Conservation (phyloP, 2,888 invertebrate genomes). For the Hypselothyrea guttata region DNA sequence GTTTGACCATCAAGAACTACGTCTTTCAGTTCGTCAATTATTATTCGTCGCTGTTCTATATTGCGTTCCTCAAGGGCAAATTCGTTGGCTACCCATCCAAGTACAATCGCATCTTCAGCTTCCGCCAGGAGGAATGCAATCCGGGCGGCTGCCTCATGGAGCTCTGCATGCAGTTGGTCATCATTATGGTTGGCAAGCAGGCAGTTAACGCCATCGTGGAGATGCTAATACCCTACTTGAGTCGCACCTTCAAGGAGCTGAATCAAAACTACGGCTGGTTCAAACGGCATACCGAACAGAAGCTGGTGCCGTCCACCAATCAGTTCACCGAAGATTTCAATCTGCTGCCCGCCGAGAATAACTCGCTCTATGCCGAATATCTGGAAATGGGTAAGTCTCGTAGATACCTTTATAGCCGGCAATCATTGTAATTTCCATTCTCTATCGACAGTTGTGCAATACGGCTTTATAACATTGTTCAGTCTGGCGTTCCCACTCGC, state of each 20-base stretch:
- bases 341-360: slow-evolving; percentile 85
- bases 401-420: too few relatives aligned
- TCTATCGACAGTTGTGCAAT: slow-evolving; percentile 90
- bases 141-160: slow-evolving; percentile 94
- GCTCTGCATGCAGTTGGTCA: slow-evolving; percentile 91
- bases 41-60: slow-evolving; percentile 94
- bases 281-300: slow-evolving; percentile 79
- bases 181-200: slow-evolving; percentile 94
- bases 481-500: slow-evolving; percentile 93
- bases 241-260: slow-evolving; percentile 83
- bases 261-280: slow-evolving; percentile 83
- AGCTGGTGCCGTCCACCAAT: slow-evolving; percentile 84
- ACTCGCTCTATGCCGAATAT: slow-evolving; percentile 91
- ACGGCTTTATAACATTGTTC: slow-evolving; percentile 93
- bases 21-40: slow-evolving; percentile 94
- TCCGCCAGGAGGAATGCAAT: slow-evolving; percentile 90
- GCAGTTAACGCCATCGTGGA: slow-evolving; percentile 90
- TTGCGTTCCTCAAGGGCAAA: slow-evolving; percentile 90
- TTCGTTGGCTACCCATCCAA: slow-evolving; percentile 90
- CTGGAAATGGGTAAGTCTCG: slow-evolving; percentile 91
- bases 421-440: background rate
- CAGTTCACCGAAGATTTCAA: slow-evolving; percentile 90
- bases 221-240: slow-evolving; percentile 87
- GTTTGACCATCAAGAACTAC: slow-evolving; percentile 92
- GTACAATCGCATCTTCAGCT: slow-evolving; percentile 88